These are phyloP conservation scores for Xestia c-nigrum DNA, from an alignment of 2,888 invertebrate genomes.

Conservation along the genomic window DNA sequence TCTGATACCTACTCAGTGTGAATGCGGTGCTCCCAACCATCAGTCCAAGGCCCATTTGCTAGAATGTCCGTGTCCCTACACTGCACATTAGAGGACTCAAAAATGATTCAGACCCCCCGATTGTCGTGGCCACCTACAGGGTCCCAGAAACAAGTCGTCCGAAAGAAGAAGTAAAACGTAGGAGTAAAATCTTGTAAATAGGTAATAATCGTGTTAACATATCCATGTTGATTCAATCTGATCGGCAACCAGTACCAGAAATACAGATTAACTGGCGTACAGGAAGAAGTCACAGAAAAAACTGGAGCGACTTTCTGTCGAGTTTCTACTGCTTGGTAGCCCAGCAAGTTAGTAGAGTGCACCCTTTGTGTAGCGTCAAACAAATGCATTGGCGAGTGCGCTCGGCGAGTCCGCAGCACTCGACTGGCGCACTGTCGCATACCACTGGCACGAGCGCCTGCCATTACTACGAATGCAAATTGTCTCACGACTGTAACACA, in stretches of 20 bases:
- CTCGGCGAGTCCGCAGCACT: constrained; percentile 47
- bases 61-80: neutral
- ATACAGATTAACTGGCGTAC: too few species aligned
- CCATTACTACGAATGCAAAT: constrained; percentile 26
- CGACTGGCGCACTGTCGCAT: constrained; percentile 29
- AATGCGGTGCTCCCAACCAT: neutral
- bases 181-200: neutral
- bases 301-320: neutral
- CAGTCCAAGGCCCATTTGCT: neutral
- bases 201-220: neutral
- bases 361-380: constrained; percentile 62
- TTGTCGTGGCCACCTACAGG: neutral
- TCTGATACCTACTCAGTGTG: neutral
- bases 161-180: neutral
- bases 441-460: constrained; percentile 29
- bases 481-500: constrained; percentile 14
- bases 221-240: neutral
- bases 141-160: neutral
- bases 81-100: neutral
- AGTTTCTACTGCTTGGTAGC: constrained; percentile 46
- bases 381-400: constrained; percentile 67
- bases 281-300: neutral
- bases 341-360: constrained; percentile 33
- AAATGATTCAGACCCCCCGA: neutral
- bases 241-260: neutral